Conservation (phyloP, 1,140 invertebrate species). For the Lepidurus arcticus region DNA sequence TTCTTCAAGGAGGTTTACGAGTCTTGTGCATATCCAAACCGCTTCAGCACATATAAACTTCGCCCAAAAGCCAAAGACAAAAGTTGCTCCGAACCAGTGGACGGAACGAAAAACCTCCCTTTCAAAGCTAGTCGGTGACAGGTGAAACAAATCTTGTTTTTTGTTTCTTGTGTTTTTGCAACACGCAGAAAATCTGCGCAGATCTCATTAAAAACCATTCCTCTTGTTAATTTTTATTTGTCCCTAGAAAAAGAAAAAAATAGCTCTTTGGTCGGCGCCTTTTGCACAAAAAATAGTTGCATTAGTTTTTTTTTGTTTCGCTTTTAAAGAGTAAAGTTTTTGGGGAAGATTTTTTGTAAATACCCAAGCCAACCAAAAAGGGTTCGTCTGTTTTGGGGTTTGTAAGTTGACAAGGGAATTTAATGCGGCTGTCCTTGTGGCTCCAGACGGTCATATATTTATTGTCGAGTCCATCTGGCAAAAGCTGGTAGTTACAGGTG, state of each 20-base stretch:
- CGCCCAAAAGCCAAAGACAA: neutral
- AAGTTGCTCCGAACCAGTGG: neutral
- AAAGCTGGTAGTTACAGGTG: conserved; percentile 14
- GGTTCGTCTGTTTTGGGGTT: conserved; percentile 3
- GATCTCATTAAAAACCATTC: neutral
- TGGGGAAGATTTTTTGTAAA: neutral
- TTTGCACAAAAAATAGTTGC: neutral
- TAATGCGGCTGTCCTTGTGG: conserved; percentile 18
- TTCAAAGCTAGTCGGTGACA: neutral
- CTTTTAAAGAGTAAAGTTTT: neutral
- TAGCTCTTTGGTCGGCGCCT: neutral
- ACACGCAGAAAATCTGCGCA: neutral
- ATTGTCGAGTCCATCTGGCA: conserved; percentile 18
- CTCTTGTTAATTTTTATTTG: too few relatives aligned
- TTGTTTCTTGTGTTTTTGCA: neutral
- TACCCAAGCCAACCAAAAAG: neutral
- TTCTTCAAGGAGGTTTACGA: neutral
- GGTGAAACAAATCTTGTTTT: neutral
- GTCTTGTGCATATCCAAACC: neutral
- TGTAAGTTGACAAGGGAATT: conserved; percentile 15
- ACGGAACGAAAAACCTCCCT: neutral
- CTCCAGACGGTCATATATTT: conserved; percentile 21
- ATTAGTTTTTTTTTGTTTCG: neutral
- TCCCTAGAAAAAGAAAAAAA: neutral
- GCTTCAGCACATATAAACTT: neutral